Conservation (phyloP, 2,113 vertebrate species). For the Cyphomyrus plagiostoma region DNA sequence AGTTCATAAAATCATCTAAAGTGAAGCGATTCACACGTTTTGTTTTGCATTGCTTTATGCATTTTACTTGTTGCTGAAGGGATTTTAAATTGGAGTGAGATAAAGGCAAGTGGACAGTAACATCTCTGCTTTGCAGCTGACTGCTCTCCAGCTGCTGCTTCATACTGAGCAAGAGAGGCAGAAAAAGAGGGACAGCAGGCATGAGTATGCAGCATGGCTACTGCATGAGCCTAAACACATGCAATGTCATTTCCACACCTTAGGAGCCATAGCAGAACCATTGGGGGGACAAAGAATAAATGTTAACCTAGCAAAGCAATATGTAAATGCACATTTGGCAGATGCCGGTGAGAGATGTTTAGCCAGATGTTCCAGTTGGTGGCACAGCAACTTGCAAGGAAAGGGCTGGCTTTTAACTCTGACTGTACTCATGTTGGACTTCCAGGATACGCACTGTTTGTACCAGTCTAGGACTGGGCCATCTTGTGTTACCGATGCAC, state of each 20-base stretch:
- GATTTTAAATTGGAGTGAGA: slow-evolving; percentile 4
- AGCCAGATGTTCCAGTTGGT: slow-evolving; percentile 11
- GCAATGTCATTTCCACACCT: background rate
- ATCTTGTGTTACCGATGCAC: slow-evolving; percentile 13
- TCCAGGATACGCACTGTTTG: slow-evolving; percentile 10
- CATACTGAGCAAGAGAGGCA: background rate
- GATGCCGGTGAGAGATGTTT: background rate
- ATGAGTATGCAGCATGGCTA: background rate
- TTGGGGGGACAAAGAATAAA: slow-evolving; percentile 5
- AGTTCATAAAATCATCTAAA: background rate
- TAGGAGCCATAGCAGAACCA: slow-evolving; percentile 12
- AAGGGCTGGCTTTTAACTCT: slow-evolving; percentile 12
- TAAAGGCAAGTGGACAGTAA: slow-evolving; percentile 16
- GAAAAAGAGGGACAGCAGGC: background rate
- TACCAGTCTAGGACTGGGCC: background rate
- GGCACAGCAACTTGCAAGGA: slow-evolving; percentile 6
- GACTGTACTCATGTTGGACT: background rate
- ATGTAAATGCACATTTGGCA: slow-evolving; percentile 30
- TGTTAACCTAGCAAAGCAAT: slow-evolving; percentile 36
- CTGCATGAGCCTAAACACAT: background rate
- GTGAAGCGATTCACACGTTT: background rate
- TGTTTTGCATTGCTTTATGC: background rate
- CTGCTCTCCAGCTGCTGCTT: background rate
- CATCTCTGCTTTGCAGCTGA: slow-evolving; percentile 11
- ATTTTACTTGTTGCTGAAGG: background rate